Evolutionary conservation across 2,797 vertebrate genomes (phyloP), one percentile per base, ranked within the genome.

Genomic region (Danio kyathit): DNA sequence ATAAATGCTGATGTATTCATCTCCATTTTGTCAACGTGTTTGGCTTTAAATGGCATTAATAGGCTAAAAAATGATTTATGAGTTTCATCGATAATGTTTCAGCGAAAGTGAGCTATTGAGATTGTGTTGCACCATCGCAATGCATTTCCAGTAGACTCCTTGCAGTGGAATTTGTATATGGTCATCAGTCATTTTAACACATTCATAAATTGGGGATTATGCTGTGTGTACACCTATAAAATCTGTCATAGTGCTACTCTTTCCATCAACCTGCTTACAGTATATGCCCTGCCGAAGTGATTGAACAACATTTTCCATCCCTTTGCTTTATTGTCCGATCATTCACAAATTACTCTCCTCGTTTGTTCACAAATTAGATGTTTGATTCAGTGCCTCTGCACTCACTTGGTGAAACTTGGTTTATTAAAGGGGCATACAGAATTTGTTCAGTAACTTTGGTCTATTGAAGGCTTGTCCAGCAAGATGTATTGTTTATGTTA

Each of bases 121-220:
- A 60, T 48, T 48, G 56, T 38, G 59, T 60, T 48, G 63, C 17
- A 67, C 4, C 63, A 57, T 17, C 57, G 41, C 63, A 66, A 43
- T 66, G 19, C 21, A 29, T 46, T 67, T 77, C 52, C 54, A 67
- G 43, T 56, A 67, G 63, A 41, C 41, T 44, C 2, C 49, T 46
- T 16, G 41, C 52, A 67, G 16, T 57, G 43, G 48, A 77, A 48
- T 38, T 48, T 67, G 14, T 57, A 6, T 38, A 46, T 54, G 14
- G 38, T 13, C 61, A 77, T 59, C 64, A 17, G 41, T 77, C 52
- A 67, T 59, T 67, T 59, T 67, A 57, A 77, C 19, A 57, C 52
- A 59, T 77, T 77, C 41, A 77, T 67, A 78, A 78, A 69, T 78
- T 56, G n/a, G 11, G 41, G 11, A 69, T 59, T 14, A 69, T 78